Evolutionary conservation across 2,113 vertebrate genomes (phyloP).

Genomic region (Lota lota): DNA sequence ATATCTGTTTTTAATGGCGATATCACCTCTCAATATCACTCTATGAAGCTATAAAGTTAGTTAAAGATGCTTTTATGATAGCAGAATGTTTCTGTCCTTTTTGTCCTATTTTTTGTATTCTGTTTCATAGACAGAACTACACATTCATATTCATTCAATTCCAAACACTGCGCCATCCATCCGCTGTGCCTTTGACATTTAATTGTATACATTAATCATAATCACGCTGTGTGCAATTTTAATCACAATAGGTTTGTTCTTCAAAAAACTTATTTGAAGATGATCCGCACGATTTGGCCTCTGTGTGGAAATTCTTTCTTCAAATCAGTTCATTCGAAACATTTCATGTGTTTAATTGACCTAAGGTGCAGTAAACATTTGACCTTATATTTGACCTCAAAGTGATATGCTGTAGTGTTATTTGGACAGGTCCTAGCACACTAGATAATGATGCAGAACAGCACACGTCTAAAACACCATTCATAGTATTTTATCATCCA

Average conservation of each 20-base stretch:
- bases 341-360: too few relatives aligned
- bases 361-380: too few relatives aligned
- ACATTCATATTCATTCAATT: slow-evolving; percentile 70
- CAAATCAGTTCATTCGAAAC: too few relatives aligned
- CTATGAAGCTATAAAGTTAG: background rate
- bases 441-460: too few relatives aligned
- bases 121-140: slow-evolving; percentile 70
- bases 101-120: slow-evolving; percentile 65
- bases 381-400: too few relatives aligned
- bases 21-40: background rate
- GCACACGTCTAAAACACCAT: too few relatives aligned
- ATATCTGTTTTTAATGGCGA: background rate
- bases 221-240: slow-evolving; percentile 61
- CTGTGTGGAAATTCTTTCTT: background rate
- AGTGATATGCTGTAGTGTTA: too few relatives aligned
- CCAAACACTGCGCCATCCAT: slow-evolving; percentile 48
- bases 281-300: slow-evolving; percentile 15
- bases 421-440: too few relatives aligned
- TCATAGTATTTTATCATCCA: too few relatives aligned
- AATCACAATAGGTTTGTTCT: slow-evolving; percentile 60
- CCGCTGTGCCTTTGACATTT: slow-evolving; percentile 57
- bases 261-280: slow-evolving; percentile 27
- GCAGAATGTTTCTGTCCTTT: slow-evolving; percentile 53
- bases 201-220: slow-evolving; percentile 67
- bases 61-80: slow-evolving; percentile 19